Conservation (phyloP, 2,113 vertebrate species). For the Elephas maximus region DNA sequence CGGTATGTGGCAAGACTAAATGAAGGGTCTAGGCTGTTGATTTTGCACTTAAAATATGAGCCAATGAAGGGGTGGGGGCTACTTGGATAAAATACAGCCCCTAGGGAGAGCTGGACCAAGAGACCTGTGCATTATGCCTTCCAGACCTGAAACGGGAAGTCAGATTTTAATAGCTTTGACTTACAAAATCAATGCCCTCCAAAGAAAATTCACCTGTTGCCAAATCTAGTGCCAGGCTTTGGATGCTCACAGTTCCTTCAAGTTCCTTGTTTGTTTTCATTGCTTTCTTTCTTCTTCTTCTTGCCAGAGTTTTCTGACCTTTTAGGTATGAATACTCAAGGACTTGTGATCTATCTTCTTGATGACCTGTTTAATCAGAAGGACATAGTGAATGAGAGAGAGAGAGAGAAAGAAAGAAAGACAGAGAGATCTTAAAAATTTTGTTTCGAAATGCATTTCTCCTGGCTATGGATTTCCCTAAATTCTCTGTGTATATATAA, state of each 20-base stretch:
- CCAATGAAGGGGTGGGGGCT: constrained; percentile 12
- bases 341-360: constrained; percentile 78
- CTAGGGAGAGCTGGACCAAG: constrained; percentile 70
- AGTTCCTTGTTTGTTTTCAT: constrained; percentile 72
- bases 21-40: constrained; percentile 42
- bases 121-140: constrained; percentile 60
- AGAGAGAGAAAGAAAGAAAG: not conserved
- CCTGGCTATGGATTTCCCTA: constrained; percentile 7
- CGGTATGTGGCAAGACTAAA: constrained; percentile 59
- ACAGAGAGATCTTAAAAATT: constrained; percentile 49
- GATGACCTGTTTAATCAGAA: constrained; percentile 74
- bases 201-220: constrained; percentile 84
- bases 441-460: constrained; percentile 74
- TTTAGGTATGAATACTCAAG: constrained; percentile 64
- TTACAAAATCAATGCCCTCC: constrained; percentile 81
- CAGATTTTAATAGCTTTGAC: constrained; percentile 80
- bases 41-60: constrained; percentile 41
- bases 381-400: not conserved
- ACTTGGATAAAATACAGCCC: constrained; percentile 72
- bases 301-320: constrained; percentile 74
- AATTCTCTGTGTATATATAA: constrained; percentile 68
- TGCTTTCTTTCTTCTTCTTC: constrained; percentile 73
- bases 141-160: constrained; percentile 77
- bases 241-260: constrained; percentile 74
- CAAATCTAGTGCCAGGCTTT: constrained; percentile 77